A percentile compares a stretch with the other conserved stretches of the same genome.
These are phyloP conservation scores for Chaetophractus vellerosus DNA, from an alignment of 2,797 vertebrate genomes.

Conservation along the genomic window DNA sequence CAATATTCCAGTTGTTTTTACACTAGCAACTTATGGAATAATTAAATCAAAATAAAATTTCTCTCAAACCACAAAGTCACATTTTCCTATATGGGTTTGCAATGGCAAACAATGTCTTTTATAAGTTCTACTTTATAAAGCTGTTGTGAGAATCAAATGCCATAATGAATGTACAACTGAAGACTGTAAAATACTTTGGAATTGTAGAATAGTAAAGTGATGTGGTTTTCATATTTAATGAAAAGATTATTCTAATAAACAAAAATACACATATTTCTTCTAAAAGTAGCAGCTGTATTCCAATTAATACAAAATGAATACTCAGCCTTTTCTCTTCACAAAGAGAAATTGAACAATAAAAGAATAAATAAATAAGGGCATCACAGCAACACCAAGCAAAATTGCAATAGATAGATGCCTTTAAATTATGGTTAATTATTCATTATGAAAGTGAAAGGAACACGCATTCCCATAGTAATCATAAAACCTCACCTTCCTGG, in stretches of 20 bases:
- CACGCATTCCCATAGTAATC: not conserved
- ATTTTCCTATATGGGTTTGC: not conserved
- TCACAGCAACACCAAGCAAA: slow-evolving; percentile 37
- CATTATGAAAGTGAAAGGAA: slow-evolving; percentile 58
- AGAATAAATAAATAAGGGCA: not conserved
- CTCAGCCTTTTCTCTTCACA: not conserved
- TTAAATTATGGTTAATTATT: slow-evolving; percentile 22
- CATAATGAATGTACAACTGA: not conserved
- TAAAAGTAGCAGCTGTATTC: not conserved
- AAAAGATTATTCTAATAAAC: slow-evolving; percentile 39
- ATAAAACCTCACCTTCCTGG: not conserved
- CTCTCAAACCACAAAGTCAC: not conserved
- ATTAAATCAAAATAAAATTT: slow-evolving; percentile 54
- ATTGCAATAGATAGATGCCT: not conserved
- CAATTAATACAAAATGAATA: slow-evolving; percentile 50
- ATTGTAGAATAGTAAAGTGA: not conserved
- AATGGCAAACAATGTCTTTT: not conserved
- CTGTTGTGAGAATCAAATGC: not conserved
- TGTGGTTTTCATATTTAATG: slow-evolving; percentile 29
- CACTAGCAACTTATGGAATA: not conserved
- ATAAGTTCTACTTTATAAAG: not conserved
- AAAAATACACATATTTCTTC: slow-evolving; percentile 40
- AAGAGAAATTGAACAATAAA: not conserved
- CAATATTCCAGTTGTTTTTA: slow-evolving; percentile 6
- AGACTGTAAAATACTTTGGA: not conserved